Evolutionary conservation across 2,113 vertebrate species (phyloP), one percentile per base, ranked within the genome.

Genomic region (Cairina moschata): DNA sequence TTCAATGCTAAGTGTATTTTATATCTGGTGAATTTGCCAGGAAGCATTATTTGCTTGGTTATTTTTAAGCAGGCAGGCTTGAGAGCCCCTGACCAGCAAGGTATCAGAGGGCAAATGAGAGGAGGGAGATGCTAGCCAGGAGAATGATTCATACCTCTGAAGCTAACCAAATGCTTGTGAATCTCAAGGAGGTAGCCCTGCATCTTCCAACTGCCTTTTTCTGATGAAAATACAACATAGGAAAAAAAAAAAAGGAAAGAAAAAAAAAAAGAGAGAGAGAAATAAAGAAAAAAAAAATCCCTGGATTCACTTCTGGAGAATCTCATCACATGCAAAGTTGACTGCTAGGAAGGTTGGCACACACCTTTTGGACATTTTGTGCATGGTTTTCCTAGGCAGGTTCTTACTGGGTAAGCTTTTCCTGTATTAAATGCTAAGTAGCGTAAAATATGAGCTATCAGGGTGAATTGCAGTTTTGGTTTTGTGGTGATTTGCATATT

Each of bases 21-120:
- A 8, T 69, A 84, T 56, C 87, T 93, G 89, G 21, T 87, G 89
- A 48, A 94, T 91, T 88, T 87, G 72, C 69, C 59, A 79, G 88
- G 73, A 96, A 97, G 65, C 10, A 42, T 83, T 94, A 95, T 86
- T 94, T 95, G 88, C 97, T 93, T 90, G 85, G 95, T 76, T 86
- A 94, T 95, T 97, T 96, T 95, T 92, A 91, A 96, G 73, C 93
- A 96, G 55, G 48, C 21, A 86, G 75, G 69, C 88, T 96, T 13
- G 2, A 60, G 69, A 73, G 59, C 59, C 79, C 58, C 48, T 59
- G 68, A 60, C 77, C 22, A 2, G 58, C 0, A 5, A 54, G 68
- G 63, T 48, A 92, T 7, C 48, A 52, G 75, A 59, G 78, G 44
- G 68, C 26, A 90, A 86, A 67, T 3, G 55, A 84, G 81, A 92